These are phyloP conservation scores for Pristionchus maxplancki DNA, from an alignment of 2,888 invertebrate genomes.

Conservation along the genomic window DNA sequence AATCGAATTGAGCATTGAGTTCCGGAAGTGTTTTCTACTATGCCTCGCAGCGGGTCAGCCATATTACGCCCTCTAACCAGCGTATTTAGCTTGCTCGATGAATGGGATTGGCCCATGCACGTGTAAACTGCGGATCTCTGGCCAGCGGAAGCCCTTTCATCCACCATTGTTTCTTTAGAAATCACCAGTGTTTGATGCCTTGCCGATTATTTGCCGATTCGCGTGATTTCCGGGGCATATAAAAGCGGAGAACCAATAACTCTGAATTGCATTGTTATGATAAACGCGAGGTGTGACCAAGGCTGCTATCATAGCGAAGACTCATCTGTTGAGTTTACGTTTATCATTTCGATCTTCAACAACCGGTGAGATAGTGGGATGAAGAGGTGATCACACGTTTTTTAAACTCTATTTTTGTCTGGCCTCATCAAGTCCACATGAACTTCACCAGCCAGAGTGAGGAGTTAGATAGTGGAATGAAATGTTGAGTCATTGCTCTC, in stretches of 20 bases:
- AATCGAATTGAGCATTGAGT: neutral
- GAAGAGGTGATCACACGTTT: too few relatives aligned
- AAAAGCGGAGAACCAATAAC: neutral
- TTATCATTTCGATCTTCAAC: too few relatives aligned
- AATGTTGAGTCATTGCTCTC: too few relatives aligned
- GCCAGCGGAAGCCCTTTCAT: neutral
- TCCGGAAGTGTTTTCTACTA: slow-evolving; percentile 4
- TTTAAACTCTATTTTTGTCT: too few relatives aligned
- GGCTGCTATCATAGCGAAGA: too few relatives aligned
- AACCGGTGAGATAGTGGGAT: too few relatives aligned
- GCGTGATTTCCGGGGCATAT: neutral
- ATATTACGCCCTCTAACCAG: neutral
- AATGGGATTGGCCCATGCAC: neutral
- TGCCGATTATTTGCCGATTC: neutral
- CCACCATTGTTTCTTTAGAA: slow-evolving; percentile 11
- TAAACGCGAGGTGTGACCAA: neutral
- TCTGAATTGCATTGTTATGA: neutral
- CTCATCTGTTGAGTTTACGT: too few relatives aligned
- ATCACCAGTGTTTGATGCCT: neutral
- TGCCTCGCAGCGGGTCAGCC: neutral
- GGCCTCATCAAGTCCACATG: too few relatives aligned
- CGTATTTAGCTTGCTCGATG: neutral
- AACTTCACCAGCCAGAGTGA: too few relatives aligned
- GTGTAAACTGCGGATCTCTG: neutral
- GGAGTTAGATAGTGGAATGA: too few relatives aligned